Conservation (phyloP, 2,797 vertebrate species). For the Gymnopithys bicolor region DNA sequence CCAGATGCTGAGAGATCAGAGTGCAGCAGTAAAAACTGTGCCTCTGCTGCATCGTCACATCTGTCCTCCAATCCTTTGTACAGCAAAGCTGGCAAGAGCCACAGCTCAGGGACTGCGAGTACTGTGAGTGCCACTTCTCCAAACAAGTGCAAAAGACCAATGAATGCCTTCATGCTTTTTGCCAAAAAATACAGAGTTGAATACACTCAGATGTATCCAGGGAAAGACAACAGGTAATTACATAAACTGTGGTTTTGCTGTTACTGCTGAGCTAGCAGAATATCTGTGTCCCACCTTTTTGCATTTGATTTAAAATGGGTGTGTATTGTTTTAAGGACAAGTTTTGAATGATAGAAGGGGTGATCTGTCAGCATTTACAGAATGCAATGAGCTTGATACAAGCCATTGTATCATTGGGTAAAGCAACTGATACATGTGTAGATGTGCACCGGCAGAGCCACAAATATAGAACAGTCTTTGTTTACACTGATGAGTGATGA, state of each 20-base stretch:
- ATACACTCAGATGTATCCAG: conserved; percentile 99
- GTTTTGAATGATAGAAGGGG: not conserved
- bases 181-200: conserved; percentile 99
- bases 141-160: conserved; percentile 99
- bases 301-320: not conserved
- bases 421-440: not conserved
- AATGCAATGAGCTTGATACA: not conserved
- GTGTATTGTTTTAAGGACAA: not conserved
- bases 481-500: not conserved
- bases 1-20: conserved; percentile 90
- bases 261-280: not conserved
- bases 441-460: not conserved
- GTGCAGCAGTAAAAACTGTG: conserved; percentile 83
- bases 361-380: not conserved
- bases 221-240: conserved; percentile 97
- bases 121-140: conserved; percentile 88
- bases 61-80: conserved; percentile 80
- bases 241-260: not conserved
- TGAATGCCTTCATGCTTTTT: conserved; percentile 99
- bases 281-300: not conserved
- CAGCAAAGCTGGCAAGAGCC: conserved; percentile 88
- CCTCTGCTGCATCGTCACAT: conserved; percentile 81
- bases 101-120: conserved; percentile 90
- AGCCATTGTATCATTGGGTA: not conserved
- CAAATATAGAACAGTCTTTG: not conserved